A percentile compares a stretch with the other conserved stretches of the same genome.
phyloP scores from a whole-genome alignment of 2,797 vertebrate genomes.

The Sebastes ruberrimus region DNA sequence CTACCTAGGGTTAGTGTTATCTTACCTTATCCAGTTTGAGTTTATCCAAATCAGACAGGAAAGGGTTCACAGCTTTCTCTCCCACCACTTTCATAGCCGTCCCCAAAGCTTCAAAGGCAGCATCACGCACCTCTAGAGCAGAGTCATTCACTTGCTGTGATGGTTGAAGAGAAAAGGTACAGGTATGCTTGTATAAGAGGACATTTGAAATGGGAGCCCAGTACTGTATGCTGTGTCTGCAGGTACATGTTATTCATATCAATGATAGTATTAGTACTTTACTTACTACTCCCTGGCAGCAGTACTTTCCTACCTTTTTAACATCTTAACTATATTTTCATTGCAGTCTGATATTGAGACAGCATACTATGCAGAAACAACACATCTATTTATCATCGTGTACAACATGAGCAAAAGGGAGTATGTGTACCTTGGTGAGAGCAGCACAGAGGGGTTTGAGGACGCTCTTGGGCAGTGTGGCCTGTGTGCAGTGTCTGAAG shows the following conservation, averaged over 20 bases:
- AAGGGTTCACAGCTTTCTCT: slow-evolving; percentile 96
- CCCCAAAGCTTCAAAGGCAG: slow-evolving; percentile 95
- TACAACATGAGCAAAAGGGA: not conserved
- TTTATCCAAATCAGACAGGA: slow-evolving; percentile 94
- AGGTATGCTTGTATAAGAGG: not conserved
- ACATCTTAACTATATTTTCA: not conserved
- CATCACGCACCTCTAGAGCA: slow-evolving; percentile 95
- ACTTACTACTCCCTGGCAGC: not conserved
- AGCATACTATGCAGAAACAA: not conserved
- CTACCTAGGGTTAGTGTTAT: no score
- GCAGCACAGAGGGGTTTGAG: slow-evolving; percentile 96
- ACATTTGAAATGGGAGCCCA: not conserved
- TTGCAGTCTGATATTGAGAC: not conserved
- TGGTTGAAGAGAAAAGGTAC: not conserved
- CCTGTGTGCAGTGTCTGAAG: slow-evolving; percentile 92
- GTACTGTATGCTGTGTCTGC: not conserved
- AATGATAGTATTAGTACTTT: not conserved
- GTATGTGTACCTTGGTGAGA: slow-evolving; percentile 90
- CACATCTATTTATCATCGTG: not conserved
- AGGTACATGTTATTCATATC: no score
- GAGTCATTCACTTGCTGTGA: slow-evolving; percentile 97
- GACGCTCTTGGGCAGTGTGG: slow-evolving; percentile 91
- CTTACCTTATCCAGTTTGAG: slow-evolving; percentile 95
- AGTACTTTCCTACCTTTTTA: not conserved
- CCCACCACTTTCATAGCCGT: slow-evolving; percentile 97